Evolutionary conservation across 1,140 invertebrate genomes (phyloP), one percentile per base, ranked within the genome.

Genomic region (Asobara japonica): DNA sequence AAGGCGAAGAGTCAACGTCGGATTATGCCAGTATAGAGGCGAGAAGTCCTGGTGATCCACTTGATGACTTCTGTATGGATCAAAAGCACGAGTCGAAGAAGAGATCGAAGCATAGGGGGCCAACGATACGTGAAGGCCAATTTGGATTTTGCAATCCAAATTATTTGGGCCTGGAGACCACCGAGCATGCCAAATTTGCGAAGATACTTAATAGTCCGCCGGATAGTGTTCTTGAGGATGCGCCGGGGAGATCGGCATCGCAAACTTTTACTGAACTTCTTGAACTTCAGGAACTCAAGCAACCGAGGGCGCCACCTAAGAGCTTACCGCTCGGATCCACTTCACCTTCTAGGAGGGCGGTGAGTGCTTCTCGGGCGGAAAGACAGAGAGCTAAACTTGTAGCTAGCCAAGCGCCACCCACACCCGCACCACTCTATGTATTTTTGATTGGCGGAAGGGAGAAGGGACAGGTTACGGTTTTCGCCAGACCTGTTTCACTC

Each of bases 1-100:
- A 92, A 75, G 91, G 89, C 1, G 90, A 90, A 25, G 92, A 93
- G 74, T 92, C 92, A 0, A 94, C 93, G 0, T 94, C 93, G 0
- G 93, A 94, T 78, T 94, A 94, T 78, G 92, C 92, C 25, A 93
- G 92, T 76, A 93, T 93, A 33, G 93, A 93, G 79, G 90, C 90
- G 0, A 76, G 86, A n/a, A 88, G 86, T 81, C 86, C 86, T 0
- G 86, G 86, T 0, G 86, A 88, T 74, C 86, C 86, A 5, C 80
- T 88, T 81, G 73, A 91, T 81, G 70, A 89, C 78, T 80, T 90
- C 6, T 62, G 27, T 29, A n/a, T 62, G n/a, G 60, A 62, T 11
- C 10, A 10, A 3, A 29, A 29, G 11, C 25, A 30, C 6, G 16
- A 30, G 91, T 76, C 89, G 70, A 74, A 86, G 1, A 84, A 80